These are phyloP conservation scores for Junco hyemalis DNA, from an alignment of 2,113 vertebrate genomes.

Conservation along the genomic window DNA sequence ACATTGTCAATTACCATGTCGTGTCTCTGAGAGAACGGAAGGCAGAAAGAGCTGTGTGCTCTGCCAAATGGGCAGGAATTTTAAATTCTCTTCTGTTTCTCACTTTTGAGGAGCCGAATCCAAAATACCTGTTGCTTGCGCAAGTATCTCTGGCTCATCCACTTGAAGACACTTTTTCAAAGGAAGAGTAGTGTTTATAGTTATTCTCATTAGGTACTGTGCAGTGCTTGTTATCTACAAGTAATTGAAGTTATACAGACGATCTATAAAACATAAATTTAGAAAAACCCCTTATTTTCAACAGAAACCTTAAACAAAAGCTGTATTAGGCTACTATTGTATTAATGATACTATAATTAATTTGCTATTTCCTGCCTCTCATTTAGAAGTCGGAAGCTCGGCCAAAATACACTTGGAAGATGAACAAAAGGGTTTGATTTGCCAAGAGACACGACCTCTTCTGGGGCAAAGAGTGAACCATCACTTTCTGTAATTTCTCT, in stretches of 20 bases:
- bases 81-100: slow-evolving; percentile 6
- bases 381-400: not conserved
- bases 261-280: not conserved
- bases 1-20: not conserved
- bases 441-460: not conserved
- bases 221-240: not conserved
- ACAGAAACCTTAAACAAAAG: not conserved
- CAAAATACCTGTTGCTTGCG: slow-evolving; percentile 33
- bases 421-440: slow-evolving; percentile 14
- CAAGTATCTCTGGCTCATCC: not conserved
- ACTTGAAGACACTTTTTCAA: not conserved
- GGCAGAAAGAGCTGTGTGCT: not conserved
- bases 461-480: not conserved
- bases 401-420: not conserved
- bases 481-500: not conserved
- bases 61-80: slow-evolving; percentile 32
- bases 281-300: not conserved
- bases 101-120: not conserved
- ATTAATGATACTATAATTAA: not conserved
- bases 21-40: not conserved
- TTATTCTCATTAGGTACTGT: not conserved
- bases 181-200: not conserved
- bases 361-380: not conserved
- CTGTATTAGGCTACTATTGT: not conserved
- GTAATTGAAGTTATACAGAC: not conserved